Evolutionary conservation across 2,113 vertebrate genomes (phyloP).

Genomic region (Sceloporus tristichus): DNA sequence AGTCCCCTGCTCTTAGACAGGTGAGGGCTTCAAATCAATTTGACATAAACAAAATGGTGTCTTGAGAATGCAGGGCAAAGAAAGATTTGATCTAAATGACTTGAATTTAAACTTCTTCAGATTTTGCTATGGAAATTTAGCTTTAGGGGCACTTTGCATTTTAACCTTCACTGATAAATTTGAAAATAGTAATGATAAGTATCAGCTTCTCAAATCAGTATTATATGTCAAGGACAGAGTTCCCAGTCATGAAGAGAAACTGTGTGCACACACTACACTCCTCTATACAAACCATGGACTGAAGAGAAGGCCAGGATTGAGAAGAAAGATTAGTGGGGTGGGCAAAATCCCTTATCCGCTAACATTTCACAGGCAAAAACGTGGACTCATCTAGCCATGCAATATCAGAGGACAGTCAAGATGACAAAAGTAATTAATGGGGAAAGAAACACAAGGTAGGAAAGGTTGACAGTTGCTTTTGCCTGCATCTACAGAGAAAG

Average conservation of each 20-base stretch:
- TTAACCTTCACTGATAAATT: neutral
- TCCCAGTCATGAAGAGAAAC: too few species aligned
- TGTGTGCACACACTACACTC: too few species aligned
- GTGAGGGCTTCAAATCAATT: neutral
- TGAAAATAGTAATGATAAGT: neutral
- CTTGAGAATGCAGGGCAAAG: neutral
- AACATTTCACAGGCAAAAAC: neutral
- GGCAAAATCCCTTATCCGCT: too few species aligned
- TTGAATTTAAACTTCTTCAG: neutral
- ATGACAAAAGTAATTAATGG: too few species aligned
- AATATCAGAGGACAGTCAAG: too few species aligned
- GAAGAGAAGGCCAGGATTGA: too few species aligned
- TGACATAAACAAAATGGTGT: neutral
- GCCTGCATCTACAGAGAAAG: too few species aligned
- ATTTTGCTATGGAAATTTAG: neutral
- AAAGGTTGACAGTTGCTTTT: too few species aligned
- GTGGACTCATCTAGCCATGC: neutral
- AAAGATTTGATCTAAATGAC: neutral
- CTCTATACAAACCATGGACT: too few species aligned
- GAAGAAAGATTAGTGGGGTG: too few species aligned
- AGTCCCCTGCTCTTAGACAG: rapidly evolving
- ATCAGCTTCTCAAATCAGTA: neutral
- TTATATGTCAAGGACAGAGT: too few species aligned
- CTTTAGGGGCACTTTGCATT: neutral
- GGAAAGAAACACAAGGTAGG: too few species aligned